A percentile compares a stretch with the other conserved stretches of the same genome.
Evolutionary conservation across 2,113 vertebrate genomes (phyloP).

Genomic region (Pteropus alecto): DNA sequence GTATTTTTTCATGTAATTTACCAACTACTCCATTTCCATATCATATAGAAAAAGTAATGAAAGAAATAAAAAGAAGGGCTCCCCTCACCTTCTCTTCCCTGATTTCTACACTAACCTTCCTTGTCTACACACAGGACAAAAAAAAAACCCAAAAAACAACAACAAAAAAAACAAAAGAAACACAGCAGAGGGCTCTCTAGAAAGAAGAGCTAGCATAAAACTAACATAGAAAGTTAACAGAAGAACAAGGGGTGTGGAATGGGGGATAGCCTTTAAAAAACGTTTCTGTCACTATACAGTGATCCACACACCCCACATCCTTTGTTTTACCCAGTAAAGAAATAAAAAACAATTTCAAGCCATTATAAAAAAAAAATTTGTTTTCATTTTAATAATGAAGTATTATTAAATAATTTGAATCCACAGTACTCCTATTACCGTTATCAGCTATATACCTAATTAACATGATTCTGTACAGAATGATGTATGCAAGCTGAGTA

Average conservation of each 20-base stretch:
- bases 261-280: neutral
- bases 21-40: constrained; percentile 16
- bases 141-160: too few species aligned
- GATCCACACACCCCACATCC: neutral
- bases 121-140: neutral
- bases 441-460: neutral
- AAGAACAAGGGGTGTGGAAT: neutral
- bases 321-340: neutral
- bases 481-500: neutral
- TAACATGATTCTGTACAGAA: neutral
- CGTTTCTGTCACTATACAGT: neutral
- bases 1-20: neutral
- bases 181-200: neutral
- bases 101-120: constrained; percentile 16
- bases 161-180: neutral
- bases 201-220: constrained; percentile 9
- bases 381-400: constrained; percentile 24
- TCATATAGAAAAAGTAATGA: constrained; percentile 8
- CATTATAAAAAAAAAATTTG: neutral
- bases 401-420: constrained; percentile 2
- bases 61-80: neutral
- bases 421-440: neutral
- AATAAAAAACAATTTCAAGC: constrained; percentile 36
- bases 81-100: neutral
- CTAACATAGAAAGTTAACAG: constrained; percentile 35